Evolutionary conservation across 1,140 invertebrate species (phyloP).

Genomic region (Manduca sexta): DNA sequence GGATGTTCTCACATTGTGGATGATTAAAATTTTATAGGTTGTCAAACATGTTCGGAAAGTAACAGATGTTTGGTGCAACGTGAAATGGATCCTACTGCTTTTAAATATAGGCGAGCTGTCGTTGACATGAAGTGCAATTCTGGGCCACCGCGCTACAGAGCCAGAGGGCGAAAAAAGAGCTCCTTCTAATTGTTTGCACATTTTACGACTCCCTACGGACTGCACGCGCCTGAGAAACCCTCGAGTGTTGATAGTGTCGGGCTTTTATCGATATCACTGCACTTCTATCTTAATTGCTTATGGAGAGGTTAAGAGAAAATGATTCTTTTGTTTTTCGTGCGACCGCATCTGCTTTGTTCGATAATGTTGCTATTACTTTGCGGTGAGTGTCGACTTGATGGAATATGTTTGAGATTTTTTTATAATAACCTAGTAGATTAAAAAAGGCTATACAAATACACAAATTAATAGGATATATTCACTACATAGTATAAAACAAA

Average conservation of each 20-base stretch:
- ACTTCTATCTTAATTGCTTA: conserved; percentile 5
- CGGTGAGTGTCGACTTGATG: too few relatives aligned
- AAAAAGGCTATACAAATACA: too few relatives aligned
- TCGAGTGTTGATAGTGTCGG: conserved; percentile 12
- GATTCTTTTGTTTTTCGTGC: too few relatives aligned
- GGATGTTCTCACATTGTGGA: neutral
- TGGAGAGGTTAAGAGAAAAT: conserved; percentile 1
- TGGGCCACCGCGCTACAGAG: conserved; percentile 29
- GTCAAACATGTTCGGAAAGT: conserved; percentile 30
- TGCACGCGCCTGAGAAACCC: conserved; percentile 6
- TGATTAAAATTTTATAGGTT: conserved; percentile 10
- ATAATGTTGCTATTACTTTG: neutral
- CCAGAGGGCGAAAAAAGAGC: conserved; percentile 53
- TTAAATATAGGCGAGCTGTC: conserved; percentile 46
- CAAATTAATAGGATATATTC: too few relatives aligned
- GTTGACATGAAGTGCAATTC: conserved; percentile 57
- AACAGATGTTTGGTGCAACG: conserved; percentile 56
- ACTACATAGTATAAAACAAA: too few relatives aligned
- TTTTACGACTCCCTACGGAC: conserved; percentile 34
- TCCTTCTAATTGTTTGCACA: conserved; percentile 67
- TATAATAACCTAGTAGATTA: too few relatives aligned
- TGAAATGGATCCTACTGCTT: conserved; percentile 30
- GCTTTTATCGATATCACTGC: conserved; percentile 7
- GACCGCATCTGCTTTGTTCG: too few relatives aligned
- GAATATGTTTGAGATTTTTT: too few relatives aligned